These are phyloP conservation scores for Grus americana DNA, from an alignment of 2,113 vertebrate genomes.

Conservation along the genomic window DNA sequence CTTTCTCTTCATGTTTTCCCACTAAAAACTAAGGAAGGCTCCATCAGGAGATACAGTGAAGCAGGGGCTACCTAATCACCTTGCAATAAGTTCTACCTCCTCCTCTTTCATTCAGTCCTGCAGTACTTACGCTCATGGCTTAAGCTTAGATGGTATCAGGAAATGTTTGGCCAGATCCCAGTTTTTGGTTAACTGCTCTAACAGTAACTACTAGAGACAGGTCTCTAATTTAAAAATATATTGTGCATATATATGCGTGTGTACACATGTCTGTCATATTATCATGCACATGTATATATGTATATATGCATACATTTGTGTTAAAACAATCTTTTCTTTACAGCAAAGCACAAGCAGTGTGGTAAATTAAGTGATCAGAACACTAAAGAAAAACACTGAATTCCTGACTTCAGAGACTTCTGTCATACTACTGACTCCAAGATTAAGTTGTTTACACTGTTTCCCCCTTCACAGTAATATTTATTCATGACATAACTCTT, in stretches of 20 bases:
- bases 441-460: slow-evolving; percentile 27
- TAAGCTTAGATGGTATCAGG: neutral
- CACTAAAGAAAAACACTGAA: neutral
- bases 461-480: neutral
- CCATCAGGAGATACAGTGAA: neutral
- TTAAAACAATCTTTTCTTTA: neutral
- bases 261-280: neutral
- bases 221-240: neutral
- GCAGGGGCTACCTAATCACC: neutral
- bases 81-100: neutral
- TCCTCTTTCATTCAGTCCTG: neutral
- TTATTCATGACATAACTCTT: slow-evolving; percentile 6
- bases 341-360: neutral
- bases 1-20: neutral
- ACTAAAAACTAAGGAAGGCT: neutral
- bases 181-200: neutral
- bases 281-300: neutral
- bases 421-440: neutral
- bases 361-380: neutral
- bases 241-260: neutral
- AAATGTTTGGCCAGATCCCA: neutral
- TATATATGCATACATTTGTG: neutral
- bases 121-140: neutral
- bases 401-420: slow-evolving; percentile 1
- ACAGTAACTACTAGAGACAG: neutral